Evolutionary conservation across 2,888 invertebrate species (phyloP).

Genomic region (Digitonthophagus gazella): DNA sequence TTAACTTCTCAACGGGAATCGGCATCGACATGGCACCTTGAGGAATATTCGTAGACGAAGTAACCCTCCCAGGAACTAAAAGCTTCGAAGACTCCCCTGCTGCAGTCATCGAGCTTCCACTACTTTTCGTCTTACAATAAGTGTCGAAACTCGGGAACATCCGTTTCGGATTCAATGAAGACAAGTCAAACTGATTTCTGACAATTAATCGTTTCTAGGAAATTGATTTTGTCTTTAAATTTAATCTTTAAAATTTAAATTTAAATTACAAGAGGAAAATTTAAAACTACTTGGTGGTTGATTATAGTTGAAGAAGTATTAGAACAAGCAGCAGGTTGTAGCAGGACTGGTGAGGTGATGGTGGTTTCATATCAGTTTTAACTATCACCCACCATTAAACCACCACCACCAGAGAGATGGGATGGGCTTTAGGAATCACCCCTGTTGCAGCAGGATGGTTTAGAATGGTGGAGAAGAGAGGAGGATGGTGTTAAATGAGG

Average conservation of each 20-base stretch:
- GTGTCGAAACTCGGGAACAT: neutral
- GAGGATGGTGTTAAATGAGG: neutral
- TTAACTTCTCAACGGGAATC: conserved; percentile 41
- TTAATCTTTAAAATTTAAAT: too few species aligned
- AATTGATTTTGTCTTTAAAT: too few species aligned
- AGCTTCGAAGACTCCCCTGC: conserved; percentile 34
- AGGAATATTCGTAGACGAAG: conserved; percentile 42
- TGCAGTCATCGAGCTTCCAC: neutral
- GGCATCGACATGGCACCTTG: conserved; percentile 44
- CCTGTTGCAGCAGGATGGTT: conserved; percentile 23
- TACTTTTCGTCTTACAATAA: neutral
- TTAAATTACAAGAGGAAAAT: too few species aligned
- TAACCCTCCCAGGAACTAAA: conserved; percentile 47
- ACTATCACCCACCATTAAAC: conserved; percentile 42
- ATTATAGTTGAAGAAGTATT: neutral
- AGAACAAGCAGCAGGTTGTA: conserved; percentile 24
- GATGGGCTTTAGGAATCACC: conserved; percentile 41
- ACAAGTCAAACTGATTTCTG: too few species aligned
- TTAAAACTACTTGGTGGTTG: too few species aligned
- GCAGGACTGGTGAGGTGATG: conserved; percentile 34
- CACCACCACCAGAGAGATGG: conserved; percentile 40
- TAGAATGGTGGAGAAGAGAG: too few species aligned
- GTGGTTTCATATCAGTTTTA: conserved; percentile 37
- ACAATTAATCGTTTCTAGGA: too few species aligned
- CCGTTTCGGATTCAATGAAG: too few species aligned